phyloP scores from a whole-genome alignment of 2,888 invertebrate species.

The Seira ritae region DNA sequence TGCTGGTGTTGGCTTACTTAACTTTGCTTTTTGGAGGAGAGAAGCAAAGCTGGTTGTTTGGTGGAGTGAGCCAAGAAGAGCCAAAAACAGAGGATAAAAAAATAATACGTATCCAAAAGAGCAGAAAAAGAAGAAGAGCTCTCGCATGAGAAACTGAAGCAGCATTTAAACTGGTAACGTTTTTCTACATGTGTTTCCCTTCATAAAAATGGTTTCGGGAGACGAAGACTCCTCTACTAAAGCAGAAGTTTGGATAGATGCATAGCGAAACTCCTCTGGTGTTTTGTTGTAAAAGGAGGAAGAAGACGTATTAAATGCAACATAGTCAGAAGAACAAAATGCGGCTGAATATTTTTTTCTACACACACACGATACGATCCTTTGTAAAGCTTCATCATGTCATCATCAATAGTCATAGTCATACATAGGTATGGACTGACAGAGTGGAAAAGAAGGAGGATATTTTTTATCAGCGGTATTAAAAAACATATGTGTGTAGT shows the following conservation, averaged over 20 bases:
- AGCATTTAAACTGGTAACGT: not conserved
- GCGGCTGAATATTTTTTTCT: not conserved
- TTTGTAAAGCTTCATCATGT: conserved; percentile 16
- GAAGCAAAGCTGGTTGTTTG: not conserved
- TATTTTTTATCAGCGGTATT: conserved; percentile 9
- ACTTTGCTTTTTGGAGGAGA: conserved; percentile 28
- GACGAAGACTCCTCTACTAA: too few species aligned
- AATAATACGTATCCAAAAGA: not conserved
- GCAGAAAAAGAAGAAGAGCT: conserved; percentile 4
- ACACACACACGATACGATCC: not conserved
- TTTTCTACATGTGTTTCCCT: conserved; percentile 10
- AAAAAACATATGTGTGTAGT: not conserved
- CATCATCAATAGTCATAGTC: conserved; percentile 4
- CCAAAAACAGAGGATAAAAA: conserved; percentile 6
- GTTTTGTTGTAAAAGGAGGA: not conserved
- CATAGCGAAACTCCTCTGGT: not conserved
- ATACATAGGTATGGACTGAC: not conserved
- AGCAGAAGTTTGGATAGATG: not conserved
- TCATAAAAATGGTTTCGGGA: conserved; percentile 10
- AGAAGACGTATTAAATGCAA: not conserved
- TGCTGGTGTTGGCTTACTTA: conserved; percentile 37
- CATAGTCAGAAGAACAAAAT: not conserved
- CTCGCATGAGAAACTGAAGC: not conserved
- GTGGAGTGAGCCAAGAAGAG: conserved; percentile 7
- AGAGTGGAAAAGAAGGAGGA: not conserved